Evolutionary conservation across 2,888 invertebrate genomes (phyloP).

Genomic region (Hypolimnas misippus): DNA sequence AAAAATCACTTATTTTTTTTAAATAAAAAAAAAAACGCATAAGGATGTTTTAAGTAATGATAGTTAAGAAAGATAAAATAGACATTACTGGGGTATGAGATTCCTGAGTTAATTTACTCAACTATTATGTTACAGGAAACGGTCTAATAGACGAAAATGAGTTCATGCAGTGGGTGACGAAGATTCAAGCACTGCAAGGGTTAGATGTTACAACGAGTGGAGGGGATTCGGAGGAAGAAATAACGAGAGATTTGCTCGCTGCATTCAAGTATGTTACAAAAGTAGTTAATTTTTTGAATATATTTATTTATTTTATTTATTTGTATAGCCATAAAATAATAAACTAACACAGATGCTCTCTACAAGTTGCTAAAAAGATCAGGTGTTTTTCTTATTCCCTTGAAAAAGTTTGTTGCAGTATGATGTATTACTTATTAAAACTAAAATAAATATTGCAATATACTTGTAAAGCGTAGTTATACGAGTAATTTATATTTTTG

Average conservation of each 20-base stretch:
- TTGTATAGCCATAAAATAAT: too few species aligned
- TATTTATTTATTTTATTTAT: too few species aligned
- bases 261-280: conserved; percentile 87
- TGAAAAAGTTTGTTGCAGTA: too few species aligned
- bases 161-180: conserved; percentile 90
- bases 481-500: too few species aligned
- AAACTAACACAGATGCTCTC: too few species aligned
- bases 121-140: conserved; percentile 81
- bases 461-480: too few species aligned
- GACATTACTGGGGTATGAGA: background rate
- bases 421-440: too few species aligned
- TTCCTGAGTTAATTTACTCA: background rate
- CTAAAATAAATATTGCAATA: too few species aligned
- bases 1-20: background rate
- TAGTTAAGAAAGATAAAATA: background rate
- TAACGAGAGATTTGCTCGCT: conserved; percentile 91
- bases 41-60: background rate
- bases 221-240: conserved; percentile 85
- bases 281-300: background rate
- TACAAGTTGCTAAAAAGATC: too few species aligned
- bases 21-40: background rate
- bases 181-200: conserved; percentile 88
- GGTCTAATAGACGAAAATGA: conserved; percentile 91
- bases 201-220: conserved; percentile 80
- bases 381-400: too few species aligned